Evolutionary conservation across 2,797 vertebrate genomes (phyloP).

Genomic region (Rhincodon typus): DNA sequence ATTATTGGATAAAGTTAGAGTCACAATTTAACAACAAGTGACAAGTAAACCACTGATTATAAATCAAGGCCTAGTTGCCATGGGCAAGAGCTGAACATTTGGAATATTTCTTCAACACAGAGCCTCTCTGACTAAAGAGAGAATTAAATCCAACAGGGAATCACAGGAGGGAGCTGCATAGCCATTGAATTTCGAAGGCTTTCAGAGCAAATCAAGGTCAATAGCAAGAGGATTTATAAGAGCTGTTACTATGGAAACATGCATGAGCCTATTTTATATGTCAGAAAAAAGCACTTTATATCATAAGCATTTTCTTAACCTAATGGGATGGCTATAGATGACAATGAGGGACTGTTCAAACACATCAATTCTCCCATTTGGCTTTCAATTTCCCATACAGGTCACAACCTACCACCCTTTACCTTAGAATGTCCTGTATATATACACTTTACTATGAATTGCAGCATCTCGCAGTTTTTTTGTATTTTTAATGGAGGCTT

Average conservation of each 20-base stretch:
- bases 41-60: background rate
- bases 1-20: background rate
- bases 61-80: background rate
- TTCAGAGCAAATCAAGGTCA: background rate
- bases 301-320: background rate
- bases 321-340: background rate
- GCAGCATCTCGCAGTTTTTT: background rate
- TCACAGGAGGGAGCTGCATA: background rate
- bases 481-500: background rate
- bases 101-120: background rate
- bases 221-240: background rate
- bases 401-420: background rate
- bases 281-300: background rate
- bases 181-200: background rate
- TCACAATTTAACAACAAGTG: background rate
- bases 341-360: background rate
- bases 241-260: conserved; percentile 6
- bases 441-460: background rate
- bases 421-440: background rate
- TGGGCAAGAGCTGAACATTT: background rate
- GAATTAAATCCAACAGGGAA: conserved; percentile 4
- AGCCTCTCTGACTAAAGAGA: background rate
- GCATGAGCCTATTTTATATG: conserved; percentile 6
- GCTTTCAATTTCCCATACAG: background rate
- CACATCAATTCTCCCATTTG: background rate